Conservation (phyloP, 2,888 invertebrate species). For the Cinara cedri region DNA sequence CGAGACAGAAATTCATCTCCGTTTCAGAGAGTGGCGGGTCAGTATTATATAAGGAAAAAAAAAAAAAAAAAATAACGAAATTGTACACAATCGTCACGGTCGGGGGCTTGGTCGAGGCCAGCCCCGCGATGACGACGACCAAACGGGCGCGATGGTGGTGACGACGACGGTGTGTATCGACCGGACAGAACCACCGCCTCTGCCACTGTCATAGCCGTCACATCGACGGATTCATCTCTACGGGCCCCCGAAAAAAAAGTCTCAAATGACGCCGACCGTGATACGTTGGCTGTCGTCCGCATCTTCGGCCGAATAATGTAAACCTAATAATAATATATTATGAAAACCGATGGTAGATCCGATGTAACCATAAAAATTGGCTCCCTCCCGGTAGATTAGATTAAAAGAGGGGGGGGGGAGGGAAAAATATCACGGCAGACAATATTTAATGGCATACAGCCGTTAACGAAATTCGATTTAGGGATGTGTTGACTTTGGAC, state of each 20-base stretch:
- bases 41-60: not conserved
- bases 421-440: too few species aligned
- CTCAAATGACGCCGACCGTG: not conserved
- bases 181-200: not conserved
- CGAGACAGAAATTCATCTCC: not conserved
- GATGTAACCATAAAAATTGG: too few species aligned
- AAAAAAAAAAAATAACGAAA: constrained; percentile 11
- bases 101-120: not conserved
- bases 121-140: constrained; percentile 20
- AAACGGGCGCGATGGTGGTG: not conserved
- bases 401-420: too few species aligned
- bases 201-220: not conserved
- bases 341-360: too few species aligned
- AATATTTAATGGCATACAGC: too few species aligned
- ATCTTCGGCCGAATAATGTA: not conserved
- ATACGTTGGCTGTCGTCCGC: not conserved
- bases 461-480: too few species aligned
- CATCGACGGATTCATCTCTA: not conserved
- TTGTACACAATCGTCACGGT: constrained; percentile 1
- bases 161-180: not conserved
- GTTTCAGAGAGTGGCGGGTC: too few species aligned
- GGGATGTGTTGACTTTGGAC: too few species aligned
- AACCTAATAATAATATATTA: too few species aligned
- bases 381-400: too few species aligned
- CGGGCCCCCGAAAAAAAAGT: not conserved